Evolutionary conservation across 2,113 vertebrate species (phyloP), one percentile per base, ranked within the genome.

Genomic region (Zingel zingel): DNA sequence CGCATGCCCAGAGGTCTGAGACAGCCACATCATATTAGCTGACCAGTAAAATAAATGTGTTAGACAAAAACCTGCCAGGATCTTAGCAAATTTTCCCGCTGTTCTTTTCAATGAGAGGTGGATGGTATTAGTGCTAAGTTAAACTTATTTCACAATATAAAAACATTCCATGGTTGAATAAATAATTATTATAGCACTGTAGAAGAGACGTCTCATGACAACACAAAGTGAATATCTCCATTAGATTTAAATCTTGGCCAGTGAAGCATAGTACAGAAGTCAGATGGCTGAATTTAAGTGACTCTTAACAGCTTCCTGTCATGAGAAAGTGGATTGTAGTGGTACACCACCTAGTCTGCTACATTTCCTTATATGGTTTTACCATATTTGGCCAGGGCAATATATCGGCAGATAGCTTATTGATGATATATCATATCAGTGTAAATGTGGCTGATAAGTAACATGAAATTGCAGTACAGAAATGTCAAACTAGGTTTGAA

Each of bases 1-100:
- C 0, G 11, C 5, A 45, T 77, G 86, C 71, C 82, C 86, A 86
- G 80, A 62, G 10, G 77, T 77, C 87, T 68, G 74, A 89, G 88
- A 88, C 75, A 36, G 76, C 54, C 62, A 79, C 75, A 93, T 94
- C 93, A 91, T 58, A 87, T 94, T 91, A 94, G 67, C 36, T 3
- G 21, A 68, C 67, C 39, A 43, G 39, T 43, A 43, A 43, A 43
- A 43, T 11, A 43, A 43, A 43, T 3, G 39, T 43, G 39, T 33
- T 33, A 33, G 33, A 33, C 6, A 33, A 33, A 33, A 33, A 33
- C 1, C 33, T 33, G 33, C 33, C 33, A 33, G 33, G 33, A 33
- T 33, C 33, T 33, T 43, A 10, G 39, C 2, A 43, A 43, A 43
- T 53, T 45, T 77, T 9, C 33, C 5, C 7, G 21, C n/a, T 69